These are phyloP conservation scores for Podabrus alpinus DNA, from an alignment of 2,888 invertebrate species.

Conservation along the genomic window DNA sequence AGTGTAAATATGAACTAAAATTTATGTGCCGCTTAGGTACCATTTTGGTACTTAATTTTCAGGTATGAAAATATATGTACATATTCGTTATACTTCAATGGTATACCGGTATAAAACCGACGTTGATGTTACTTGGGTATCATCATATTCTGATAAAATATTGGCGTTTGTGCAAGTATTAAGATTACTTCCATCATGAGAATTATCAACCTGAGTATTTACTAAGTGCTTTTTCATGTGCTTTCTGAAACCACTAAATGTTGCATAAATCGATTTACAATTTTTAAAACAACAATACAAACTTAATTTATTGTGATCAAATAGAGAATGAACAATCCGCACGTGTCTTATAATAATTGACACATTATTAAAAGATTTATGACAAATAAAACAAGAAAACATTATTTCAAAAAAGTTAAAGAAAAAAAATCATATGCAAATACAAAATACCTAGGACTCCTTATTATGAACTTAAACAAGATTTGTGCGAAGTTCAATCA, in stretches of 20 bases:
- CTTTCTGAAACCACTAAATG: slow-evolving; percentile 6
- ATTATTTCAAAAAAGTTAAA: neutral
- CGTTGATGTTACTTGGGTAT: too few species aligned
- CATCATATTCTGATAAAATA: too few species aligned
- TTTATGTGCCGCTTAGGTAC: too few species aligned
- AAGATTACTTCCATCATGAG: too few species aligned
- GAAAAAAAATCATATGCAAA: neutral
- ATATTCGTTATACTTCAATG: too few species aligned
- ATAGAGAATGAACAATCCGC: neutral
- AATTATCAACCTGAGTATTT: too few species aligned
- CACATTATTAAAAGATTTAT: neutral
- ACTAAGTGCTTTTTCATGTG: slow-evolving; percentile 1
- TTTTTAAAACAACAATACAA: neutral
- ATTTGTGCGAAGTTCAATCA: slow-evolving; percentile 1
- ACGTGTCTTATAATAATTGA: neutral
- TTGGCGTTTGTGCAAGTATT: too few species aligned
- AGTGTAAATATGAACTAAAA: too few species aligned
- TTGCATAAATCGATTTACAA: neutral
- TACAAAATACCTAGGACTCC: neutral
- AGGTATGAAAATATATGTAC: too few species aligned
- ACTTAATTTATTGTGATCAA: neutral
- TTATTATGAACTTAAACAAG: neutral
- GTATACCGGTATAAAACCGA: too few species aligned
- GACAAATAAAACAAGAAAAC: neutral
- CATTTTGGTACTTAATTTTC: too few species aligned